Evolutionary conservation across 1,140 invertebrate species (phyloP).

Genomic region (Scaptomyza graminum): DNA sequence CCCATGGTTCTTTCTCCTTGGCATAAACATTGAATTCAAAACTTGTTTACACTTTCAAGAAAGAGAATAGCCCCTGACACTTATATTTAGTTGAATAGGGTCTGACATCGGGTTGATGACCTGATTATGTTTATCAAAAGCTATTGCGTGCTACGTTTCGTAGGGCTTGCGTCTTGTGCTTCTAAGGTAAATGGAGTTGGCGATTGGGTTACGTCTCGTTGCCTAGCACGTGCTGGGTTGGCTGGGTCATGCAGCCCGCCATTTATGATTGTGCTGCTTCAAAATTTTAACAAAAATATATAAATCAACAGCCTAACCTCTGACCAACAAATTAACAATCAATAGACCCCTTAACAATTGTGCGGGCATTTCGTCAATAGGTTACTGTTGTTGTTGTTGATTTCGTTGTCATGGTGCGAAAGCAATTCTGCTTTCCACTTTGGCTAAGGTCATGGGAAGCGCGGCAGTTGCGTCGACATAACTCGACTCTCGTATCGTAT

Average conservation of each 20-base stretch:
- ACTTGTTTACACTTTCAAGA: constrained; percentile 13
- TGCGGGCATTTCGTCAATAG: constrained; percentile 2
- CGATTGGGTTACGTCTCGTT: constrained; percentile 54
- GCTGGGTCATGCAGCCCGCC: neutral
- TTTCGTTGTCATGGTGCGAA: constrained; percentile 58
- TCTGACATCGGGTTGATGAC: constrained; percentile 55
- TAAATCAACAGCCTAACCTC: constrained; percentile 70
- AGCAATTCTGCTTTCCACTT: constrained; percentile 64
- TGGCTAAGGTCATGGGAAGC: constrained; percentile 76
- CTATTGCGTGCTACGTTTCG: constrained; percentile 62
- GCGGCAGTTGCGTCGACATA: constrained; percentile 34
- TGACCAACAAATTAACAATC: constrained; percentile 46
- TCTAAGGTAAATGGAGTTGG: constrained; percentile 35
- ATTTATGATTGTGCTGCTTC: constrained; percentile 56
- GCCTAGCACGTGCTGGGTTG: constrained; percentile 43
- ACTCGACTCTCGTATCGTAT: constrained; percentile 9
- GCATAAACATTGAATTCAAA: constrained; percentile 63
- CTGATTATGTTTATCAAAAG: constrained; percentile 60
- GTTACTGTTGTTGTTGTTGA: neutral
- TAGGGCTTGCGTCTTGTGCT: constrained; percentile 20
- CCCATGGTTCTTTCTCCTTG: constrained; percentile 56
- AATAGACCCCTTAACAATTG: constrained; percentile 51
- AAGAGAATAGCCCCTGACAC: neutral
- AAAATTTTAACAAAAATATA: constrained; percentile 67
- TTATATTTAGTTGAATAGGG: constrained; percentile 1